Evolutionary conservation across 2,888 invertebrate species (phyloP).

Genomic region (Cerceris ruficornis): DNA sequence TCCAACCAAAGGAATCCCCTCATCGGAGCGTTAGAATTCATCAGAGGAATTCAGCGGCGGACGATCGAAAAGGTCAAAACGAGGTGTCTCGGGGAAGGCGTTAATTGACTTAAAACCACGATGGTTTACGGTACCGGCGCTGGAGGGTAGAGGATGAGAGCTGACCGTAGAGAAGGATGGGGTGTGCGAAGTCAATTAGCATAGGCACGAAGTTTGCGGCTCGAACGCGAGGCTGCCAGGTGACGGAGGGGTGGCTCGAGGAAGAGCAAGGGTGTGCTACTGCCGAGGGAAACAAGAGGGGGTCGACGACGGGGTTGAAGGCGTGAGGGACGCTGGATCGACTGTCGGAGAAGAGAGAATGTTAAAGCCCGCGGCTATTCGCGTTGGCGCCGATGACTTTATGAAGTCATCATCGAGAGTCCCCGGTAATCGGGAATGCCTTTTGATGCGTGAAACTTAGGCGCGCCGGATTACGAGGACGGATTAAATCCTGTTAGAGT

Average conservation of each 20-base stretch:
- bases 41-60: neutral
- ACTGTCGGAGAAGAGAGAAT: slow-evolving; percentile 42
- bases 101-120: slow-evolving; percentile 65
- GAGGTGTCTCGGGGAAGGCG: slow-evolving; percentile 56
- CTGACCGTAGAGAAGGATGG: slow-evolving; percentile 15
- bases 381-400: slow-evolving; percentile 47
- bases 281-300: neutral
- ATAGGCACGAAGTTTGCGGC: slow-evolving; percentile 63
- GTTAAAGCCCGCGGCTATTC: slow-evolving; percentile 41
- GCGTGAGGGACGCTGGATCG: slow-evolving; percentile 21
- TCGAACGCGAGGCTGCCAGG: slow-evolving; percentile 44
- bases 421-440: slow-evolving; percentile 23
- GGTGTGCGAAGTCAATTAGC: slow-evolving; percentile 65
- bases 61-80: slow-evolving; percentile 53
- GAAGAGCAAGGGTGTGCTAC: slow-evolving; percentile 43
- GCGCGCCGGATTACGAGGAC: neutral
- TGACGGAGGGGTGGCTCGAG: slow-evolving; percentile 39
- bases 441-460: neutral
- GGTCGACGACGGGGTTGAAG: neutral
- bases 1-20: neutral
- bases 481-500: neutral
- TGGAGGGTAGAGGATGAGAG: slow-evolving; percentile 19
- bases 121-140: slow-evolving; percentile 56
- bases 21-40: neutral
- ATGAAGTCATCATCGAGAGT: slow-evolving; percentile 38